A percentile compares a stretch with the other conserved stretches of the same genome.
These are phyloP conservation scores for Camponotus pennsylvanicus DNA, from an alignment of 1,140 invertebrate species.

Conservation along the genomic window DNA sequence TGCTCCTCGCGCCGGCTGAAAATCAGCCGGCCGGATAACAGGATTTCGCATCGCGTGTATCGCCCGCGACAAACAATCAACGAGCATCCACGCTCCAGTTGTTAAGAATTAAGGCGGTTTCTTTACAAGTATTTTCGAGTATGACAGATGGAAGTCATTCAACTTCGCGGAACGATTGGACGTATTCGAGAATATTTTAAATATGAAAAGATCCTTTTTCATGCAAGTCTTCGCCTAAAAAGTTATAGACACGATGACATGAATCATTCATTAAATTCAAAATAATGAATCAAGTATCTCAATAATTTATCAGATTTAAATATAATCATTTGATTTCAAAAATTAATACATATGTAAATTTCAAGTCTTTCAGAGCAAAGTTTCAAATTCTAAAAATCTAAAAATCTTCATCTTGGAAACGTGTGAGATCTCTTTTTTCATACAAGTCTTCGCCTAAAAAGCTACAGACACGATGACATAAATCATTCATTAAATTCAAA, in stretches of 20 bases:
- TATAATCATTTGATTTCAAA: background rate
- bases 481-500: background rate
- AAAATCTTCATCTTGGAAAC: background rate
- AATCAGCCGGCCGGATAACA: conserved; percentile 66
- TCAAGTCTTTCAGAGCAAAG: background rate
- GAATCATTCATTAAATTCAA: background rate
- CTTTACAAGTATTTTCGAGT: conserved; percentile 25
- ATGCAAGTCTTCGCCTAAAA: background rate
- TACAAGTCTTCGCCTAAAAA: background rate
- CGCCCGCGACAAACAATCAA: conserved; percentile 54
- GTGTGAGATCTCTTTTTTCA: background rate
- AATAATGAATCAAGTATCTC: background rate
- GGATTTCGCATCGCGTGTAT: conserved; percentile 57
- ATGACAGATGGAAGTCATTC: conserved; percentile 21
- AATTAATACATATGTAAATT: background rate
- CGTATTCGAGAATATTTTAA: background rate
- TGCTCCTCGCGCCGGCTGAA: conserved; percentile 60
- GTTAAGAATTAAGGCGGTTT: conserved; percentile 47
- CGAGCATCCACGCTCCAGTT: conserved; percentile 55
- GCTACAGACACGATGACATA: background rate
- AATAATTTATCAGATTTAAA: background rate
- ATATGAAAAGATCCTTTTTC: background rate
- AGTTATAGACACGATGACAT: background rate
- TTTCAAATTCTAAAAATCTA: background rate
- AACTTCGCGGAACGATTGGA: conserved; percentile 16